These are phyloP conservation scores for Camelus dromedarius DNA, from an alignment of 2,113 vertebrate species.

Conservation along the genomic window DNA sequence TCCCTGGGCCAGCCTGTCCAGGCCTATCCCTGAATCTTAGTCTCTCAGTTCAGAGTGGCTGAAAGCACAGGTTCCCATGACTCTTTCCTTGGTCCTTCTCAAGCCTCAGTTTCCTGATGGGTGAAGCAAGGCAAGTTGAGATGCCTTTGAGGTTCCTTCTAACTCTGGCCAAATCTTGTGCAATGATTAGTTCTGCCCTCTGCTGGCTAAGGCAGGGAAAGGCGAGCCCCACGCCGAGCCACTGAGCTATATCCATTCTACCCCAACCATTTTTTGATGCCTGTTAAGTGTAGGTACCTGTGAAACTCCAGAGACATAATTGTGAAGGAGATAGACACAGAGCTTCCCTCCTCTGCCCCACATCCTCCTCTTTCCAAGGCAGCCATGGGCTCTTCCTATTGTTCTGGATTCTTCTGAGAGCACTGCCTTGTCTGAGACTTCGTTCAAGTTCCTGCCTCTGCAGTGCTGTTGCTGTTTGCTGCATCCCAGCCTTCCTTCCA, in stretches of 20 bases:
- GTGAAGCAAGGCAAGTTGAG: not conserved
- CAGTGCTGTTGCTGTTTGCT: not conserved
- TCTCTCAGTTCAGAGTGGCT: not conserved
- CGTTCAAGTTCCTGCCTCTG: not conserved
- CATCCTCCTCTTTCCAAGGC: not conserved
- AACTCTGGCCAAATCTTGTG: not conserved
- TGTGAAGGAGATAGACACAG: not conserved
- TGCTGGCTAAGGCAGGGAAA: too few species aligned
- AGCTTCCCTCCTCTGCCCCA: not conserved
- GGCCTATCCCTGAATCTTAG: not conserved
- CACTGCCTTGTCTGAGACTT: not conserved
- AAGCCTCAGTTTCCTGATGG: not conserved
- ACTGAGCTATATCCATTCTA: not conserved
- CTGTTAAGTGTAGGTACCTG: not conserved
- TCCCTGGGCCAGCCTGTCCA: not conserved
- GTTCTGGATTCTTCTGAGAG: not conserved
- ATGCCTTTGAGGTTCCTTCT: not conserved
- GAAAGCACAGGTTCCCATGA: not conserved
- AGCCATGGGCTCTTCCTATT: not conserved
- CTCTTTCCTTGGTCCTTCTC: not conserved
- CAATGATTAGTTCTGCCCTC: not conserved
- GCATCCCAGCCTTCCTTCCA: not conserved
- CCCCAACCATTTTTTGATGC: not conserved
- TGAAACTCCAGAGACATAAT: not conserved
- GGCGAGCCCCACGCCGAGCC: too few species aligned